These are phyloP conservation scores for Sapayoa aenigma DNA, from an alignment of 2,113 vertebrate genomes.

Conservation along the genomic window DNA sequence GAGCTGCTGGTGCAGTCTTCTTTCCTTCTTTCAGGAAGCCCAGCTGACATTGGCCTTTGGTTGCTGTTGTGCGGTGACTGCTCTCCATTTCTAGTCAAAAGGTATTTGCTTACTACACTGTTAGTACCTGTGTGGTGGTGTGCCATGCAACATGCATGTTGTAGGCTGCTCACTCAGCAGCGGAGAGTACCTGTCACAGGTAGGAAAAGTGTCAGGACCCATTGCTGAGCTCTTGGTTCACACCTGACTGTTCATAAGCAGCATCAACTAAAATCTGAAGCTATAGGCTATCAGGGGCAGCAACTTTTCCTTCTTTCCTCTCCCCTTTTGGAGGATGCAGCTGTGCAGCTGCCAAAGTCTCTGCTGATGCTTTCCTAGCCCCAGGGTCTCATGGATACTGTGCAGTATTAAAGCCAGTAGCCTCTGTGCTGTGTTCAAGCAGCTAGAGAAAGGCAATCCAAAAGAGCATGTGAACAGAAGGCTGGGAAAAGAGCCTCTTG, in stretches of 20 bases:
- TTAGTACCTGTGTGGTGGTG: neutral
- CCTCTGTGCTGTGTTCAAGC: neutral
- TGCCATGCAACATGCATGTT: accelerated
- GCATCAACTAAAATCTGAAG: neutral
- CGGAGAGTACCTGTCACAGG: neutral
- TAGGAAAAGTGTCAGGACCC: neutral
- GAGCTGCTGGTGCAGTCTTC: neutral
- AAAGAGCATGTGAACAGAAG: neutral
- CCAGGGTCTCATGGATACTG: neutral
- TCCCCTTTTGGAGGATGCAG: neutral
- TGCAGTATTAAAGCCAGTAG: neutral
- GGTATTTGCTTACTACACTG: neutral
- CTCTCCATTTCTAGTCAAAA: neutral
- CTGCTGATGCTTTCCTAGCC: neutral
- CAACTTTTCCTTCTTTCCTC: neutral
- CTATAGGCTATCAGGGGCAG: neutral
- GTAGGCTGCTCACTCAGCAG: neutral
- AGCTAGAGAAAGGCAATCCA: neutral
- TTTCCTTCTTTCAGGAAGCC: neutral
- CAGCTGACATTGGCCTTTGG: neutral
- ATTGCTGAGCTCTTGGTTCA: neutral
- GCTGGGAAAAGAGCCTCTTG: neutral
- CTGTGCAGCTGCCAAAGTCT: neutral
- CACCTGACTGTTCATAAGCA: neutral
- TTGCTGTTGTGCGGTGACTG: neutral